Evolutionary conservation across 2,113 vertebrate species (phyloP).

Genomic region (Anthoscopus minutus): DNA sequence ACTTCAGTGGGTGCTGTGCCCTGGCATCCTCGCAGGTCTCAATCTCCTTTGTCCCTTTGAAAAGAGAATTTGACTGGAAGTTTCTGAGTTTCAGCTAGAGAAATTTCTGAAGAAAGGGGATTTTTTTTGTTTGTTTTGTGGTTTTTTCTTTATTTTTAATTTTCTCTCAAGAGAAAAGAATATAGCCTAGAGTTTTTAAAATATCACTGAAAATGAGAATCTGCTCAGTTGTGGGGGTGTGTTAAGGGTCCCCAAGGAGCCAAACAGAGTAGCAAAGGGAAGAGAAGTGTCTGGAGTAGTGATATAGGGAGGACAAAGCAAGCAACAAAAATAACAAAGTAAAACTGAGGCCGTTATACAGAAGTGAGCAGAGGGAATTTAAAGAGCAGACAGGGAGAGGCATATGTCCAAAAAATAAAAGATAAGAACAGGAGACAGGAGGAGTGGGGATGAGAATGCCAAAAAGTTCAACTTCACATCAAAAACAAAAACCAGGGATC

Average conservation of each 20-base stretch:
- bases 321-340: slow-evolving; percentile 41
- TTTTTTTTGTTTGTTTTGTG: not conserved
- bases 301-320: not conserved
- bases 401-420: not conserved
- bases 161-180: slow-evolving; percentile 21
- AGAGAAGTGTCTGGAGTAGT: slow-evolving; percentile 18
- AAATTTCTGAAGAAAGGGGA: not conserved
- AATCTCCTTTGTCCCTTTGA: not conserved
- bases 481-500: not conserved
- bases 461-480: not conserved
- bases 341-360: not conserved
- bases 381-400: not conserved
- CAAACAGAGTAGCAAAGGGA: not conserved
- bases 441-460: not conserved
- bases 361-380: slow-evolving; percentile 23
- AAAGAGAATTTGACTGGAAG: not conserved
- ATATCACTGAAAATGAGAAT: slow-evolving; percentile 10
- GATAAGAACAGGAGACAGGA: not conserved
- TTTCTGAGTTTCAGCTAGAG: not conserved
- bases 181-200: slow-evolving; percentile 47
- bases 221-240: slow-evolving; percentile 1
- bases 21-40: not conserved
- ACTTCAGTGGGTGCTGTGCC: not conserved
- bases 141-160: not conserved
- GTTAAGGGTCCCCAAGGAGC: not conserved